phyloP scores from a whole-genome alignment of 2,113 vertebrate species.

The Urocynchramus pylzowi region DNA sequence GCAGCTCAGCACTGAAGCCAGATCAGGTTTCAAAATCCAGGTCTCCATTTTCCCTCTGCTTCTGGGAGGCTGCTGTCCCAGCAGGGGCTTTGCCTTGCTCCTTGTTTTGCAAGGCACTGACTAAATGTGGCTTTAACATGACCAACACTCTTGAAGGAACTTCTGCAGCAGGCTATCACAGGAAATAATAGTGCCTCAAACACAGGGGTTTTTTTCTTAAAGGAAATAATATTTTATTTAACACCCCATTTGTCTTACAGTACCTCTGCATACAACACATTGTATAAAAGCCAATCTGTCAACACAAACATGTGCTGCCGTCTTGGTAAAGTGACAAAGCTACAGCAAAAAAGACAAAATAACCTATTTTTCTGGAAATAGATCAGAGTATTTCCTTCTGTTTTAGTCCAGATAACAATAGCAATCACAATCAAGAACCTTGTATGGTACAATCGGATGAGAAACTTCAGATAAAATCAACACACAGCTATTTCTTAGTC shows the following conservation, averaged over 20 bases:
- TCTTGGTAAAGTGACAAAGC: conserved; percentile 39
- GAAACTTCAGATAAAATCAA: not conserved
- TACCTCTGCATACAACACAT: not conserved
- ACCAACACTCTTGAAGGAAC: not conserved
- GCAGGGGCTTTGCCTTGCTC: not conserved
- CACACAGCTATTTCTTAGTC: not conserved
- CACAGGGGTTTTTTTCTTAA: not conserved
- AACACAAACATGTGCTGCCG: not conserved
- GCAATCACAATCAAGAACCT: not conserved
- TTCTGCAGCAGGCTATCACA: not conserved
- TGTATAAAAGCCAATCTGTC: conserved; percentile 15
- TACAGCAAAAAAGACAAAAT: not conserved
- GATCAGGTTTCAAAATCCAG: not conserved
- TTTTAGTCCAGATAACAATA: not conserved
- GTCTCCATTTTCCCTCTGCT: not conserved
- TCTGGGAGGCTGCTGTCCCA: not conserved
- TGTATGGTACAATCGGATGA: not conserved
- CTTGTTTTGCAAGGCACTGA: not conserved
- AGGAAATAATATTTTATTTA: conserved; percentile 21
- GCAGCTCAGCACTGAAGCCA: not conserved
- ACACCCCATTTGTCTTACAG: not conserved
- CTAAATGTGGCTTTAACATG: not conserved
- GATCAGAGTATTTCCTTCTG: not conserved
- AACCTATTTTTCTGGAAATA: not conserved
- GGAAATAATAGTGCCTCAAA: not conserved